Evolutionary conservation across 2,797 vertebrate species (phyloP), one percentile per base, ranked within the genome.

Genomic region (Micromesistius poutassou): DNA sequence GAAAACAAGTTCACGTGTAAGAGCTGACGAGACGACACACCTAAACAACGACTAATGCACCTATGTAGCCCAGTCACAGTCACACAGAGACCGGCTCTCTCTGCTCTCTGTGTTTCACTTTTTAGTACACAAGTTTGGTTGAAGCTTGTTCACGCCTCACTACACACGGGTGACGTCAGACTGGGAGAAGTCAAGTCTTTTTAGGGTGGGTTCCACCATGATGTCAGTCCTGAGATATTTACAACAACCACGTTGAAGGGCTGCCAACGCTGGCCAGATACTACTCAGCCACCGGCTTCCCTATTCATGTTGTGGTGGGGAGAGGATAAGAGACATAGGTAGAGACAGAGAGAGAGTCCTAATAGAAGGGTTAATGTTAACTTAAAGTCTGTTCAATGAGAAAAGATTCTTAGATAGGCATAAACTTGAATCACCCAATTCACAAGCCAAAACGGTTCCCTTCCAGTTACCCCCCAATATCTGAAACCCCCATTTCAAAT

Each of bases 151-250:
- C 62, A 66, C 62, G 7, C 62, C 62, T 68, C 62, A 68, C 62
- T 68, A 19, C 25, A 89, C 91, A 89, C 84, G 46, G 77, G 85
- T 92, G 86, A 91, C 87, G 88, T 92, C 90, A 93, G 86, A 82
- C 81, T 66, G 31, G 82, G 81, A 91, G 81, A 83, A 83, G 87
- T 87, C 89, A 81, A 83, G 87, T 88, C 88, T 93, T 88, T 85
- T 77, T 89, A 91, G 93, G 94, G 94, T 91, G 94, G 92, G 90
- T 90, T 92, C 88, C 87, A 81, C 77, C 84, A 87, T 94, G 93
- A 95, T 86, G 86, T 74, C 77, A 92, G 79, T 74, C 87, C 88
- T 81, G 80, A 94, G 93, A 88, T 85, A 94, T 94, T 92, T 93
- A 92, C 88, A 88, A 89, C 88, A 93, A 87, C 85, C 89, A 85